These are phyloP conservation scores for Saccopteryx bilineata DNA, from an alignment of 2,113 vertebrate species.

Conservation along the genomic window DNA sequence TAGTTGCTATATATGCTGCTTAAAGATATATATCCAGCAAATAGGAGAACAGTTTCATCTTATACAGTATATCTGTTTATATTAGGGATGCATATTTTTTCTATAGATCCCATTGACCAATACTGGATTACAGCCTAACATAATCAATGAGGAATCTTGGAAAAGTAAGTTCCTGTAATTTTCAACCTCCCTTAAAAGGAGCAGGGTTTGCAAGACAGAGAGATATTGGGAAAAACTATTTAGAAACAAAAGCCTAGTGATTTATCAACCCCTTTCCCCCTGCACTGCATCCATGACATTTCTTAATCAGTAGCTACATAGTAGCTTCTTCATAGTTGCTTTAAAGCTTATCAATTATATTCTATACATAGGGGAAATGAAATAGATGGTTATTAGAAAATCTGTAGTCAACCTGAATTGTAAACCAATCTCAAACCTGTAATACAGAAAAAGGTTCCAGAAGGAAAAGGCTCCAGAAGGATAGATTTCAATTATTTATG, in stretches of 20 bases:
- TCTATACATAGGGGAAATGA: background rate
- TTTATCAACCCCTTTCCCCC: background rate
- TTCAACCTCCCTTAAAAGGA: background rate
- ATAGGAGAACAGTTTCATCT: background rate
- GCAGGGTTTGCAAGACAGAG: background rate
- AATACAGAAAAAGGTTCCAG: background rate
- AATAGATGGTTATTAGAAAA: background rate
- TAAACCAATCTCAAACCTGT: background rate
- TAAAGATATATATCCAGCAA: background rate
- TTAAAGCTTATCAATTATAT: background rate
- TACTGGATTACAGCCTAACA: background rate
- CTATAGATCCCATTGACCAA: background rate
- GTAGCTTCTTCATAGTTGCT: background rate
- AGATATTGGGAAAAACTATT: background rate
- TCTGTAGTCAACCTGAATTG: background rate
- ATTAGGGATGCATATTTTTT: background rate
- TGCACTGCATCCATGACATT: accelerated
- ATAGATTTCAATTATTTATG: background rate
- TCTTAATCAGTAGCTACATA: background rate
- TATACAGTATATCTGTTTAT: background rate
- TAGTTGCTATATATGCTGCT: background rate
- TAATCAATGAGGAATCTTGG: background rate
- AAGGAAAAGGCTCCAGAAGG: background rate
- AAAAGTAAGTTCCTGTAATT: background rate
- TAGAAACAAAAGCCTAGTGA: background rate